These are phyloP conservation scores for Propithecus coquereli DNA, from an alignment of 2,113 vertebrate genomes.

Conservation along the genomic window DNA sequence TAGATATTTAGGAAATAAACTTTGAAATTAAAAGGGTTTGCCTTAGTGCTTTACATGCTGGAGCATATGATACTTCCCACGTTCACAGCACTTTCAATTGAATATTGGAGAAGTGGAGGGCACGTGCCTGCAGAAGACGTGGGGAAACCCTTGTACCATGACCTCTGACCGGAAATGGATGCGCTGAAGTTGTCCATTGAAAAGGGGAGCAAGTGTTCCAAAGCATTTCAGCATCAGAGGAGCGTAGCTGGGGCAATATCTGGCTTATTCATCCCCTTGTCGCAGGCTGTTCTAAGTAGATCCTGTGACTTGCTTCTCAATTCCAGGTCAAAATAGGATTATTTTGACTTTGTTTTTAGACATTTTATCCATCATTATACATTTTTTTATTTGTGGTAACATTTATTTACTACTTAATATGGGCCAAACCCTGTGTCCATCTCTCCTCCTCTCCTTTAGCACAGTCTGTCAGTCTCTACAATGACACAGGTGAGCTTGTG, in stretches of 20 bases:
- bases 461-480: background rate
- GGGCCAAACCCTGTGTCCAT: too few species aligned
- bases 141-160: too few species aligned
- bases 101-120: background rate
- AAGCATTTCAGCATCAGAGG: background rate
- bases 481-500: background rate
- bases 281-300: too few species aligned
- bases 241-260: too few species aligned
- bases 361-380: background rate
- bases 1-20: background rate
- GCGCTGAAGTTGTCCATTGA: background rate
- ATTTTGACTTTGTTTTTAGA: background rate
- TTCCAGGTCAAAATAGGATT: too few species aligned
- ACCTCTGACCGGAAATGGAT: background rate
- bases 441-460: background rate
- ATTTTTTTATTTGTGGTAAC: background rate
- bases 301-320: background rate
- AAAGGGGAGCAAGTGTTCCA: background rate
- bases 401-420: background rate
- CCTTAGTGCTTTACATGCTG: background rate
- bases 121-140: background rate
- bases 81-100: background rate
- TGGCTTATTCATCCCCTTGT: background rate
- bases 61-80: background rate
- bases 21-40: background rate